Base-by-base conservation (phyloP, 2,888 invertebrate species). In the Clanis bilineata region DNA sequence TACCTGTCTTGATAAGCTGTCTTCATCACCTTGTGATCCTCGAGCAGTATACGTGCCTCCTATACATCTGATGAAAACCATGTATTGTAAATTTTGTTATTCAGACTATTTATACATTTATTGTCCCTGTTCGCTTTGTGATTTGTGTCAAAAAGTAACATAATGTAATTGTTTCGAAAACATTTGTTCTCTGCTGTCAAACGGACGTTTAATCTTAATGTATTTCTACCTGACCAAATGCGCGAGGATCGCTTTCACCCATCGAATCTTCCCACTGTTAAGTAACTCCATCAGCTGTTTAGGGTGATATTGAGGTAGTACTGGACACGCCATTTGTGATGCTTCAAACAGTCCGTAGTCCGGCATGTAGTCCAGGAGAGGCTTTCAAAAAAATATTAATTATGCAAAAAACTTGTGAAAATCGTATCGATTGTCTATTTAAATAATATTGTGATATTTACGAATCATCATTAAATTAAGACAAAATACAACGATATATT, bases 271-370 rank as follows among this genome's bases (percentile, higher is more conserved):
- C 2, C 99, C 99, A 58, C 98, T 99, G 90, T 99, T 99, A 28
- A 99, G 93, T 41, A 99, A 90, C 80, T 99, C 99, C 97, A 99
- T 99, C 38, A 99, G 92, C 78, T 99, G 99, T 78, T 99, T 99
- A 0, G 99, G 99, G 90, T 99, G 99, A 83, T 99, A 99, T 78
- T 99, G 99, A 0, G 99, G 99, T 62, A 99, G 90, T 44, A 99
- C 98, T 0, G 99, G 99, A 74, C 98, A 99, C 0, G 99, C 98
- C 80, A 99, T 97, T 64, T 98, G 94, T 4, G 98, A 98, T 0
- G 99, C 99, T 87, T 99, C 99, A 86, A 99, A 99, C 57, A 99
- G 88, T 0, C 98, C 98, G 77, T 97, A 97, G 86, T 97, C 97
- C 0, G 97, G 97, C 96, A 98, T 96, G 80, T 97, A 97, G 81